Evolutionary conservation across 2,113 vertebrate species (phyloP), one percentile per base, ranked within the genome.

Genomic region (Colossoma macropomum): DNA sequence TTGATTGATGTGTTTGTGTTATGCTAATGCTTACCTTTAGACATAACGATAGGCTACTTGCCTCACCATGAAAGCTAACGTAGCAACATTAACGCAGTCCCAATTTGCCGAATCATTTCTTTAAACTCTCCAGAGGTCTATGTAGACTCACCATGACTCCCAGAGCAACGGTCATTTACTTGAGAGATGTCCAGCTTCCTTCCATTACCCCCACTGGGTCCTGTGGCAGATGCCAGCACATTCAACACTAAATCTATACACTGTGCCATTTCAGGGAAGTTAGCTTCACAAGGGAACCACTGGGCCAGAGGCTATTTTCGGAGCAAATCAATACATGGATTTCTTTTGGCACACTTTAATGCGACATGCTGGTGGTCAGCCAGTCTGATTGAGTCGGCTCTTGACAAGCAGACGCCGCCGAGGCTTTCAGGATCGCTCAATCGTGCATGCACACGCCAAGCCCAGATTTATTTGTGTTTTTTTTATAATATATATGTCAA

Each of bases 261-360:
- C 17, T 6, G 19, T 50, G 62, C 15, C 74, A 23, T 77, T 70
- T 71, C 63, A 25, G 23, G 34, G 38, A 23, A n/a, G 68, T 25
- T n/a, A 27, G 38, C 34, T 10, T 41, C 59, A 62, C 59, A 27
- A 32, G 70, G 28, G 60, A 81, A 32, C 21, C 27, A 60, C 45
- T 19, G 65, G 74, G 59, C 81, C 32, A 48, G 25, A 8, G 52
- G 74, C 65, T 83, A 71, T 83, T 77, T 77, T 34, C 16, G 65
- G 65, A 77, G 68, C 30, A 19, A 25, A 83, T 83, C 74, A 3
- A 83, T 83, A 71, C 74, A 71, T 83, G 74, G 81, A 83, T 77
- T 77, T 77, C 45, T 75, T 69, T 76, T 60, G 63, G 73, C 74
- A 77, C 12, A 23, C 74, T 71, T 71, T 60, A 48, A 70, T 50